Evolutionary conservation across 2,797 vertebrate species (phyloP).

Genomic region (Parotocinclus haroldoi): DNA sequence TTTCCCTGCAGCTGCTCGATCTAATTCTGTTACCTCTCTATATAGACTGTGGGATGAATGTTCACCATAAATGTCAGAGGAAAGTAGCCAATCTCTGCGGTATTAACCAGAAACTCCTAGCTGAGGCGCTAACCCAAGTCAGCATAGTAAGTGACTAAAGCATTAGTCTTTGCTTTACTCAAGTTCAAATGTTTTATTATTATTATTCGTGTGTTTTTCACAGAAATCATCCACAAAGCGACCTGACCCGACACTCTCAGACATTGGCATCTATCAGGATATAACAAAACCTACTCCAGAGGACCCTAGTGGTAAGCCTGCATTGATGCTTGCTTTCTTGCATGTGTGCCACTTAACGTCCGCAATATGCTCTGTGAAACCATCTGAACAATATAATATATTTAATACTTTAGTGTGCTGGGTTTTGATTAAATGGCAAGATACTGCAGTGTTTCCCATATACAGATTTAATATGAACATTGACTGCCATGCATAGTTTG

Average conservation of each 20-base stretch:
- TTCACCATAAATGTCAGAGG: slow-evolving; percentile 86
- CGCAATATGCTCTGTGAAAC: too few relatives aligned
- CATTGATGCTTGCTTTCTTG: slow-evolving; percentile 14
- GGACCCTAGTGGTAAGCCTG: slow-evolving; percentile 62
- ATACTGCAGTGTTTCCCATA: too few relatives aligned
- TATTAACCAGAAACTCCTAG: slow-evolving; percentile 96
- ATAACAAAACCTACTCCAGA: slow-evolving; percentile 61
- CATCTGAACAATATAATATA: too few relatives aligned
- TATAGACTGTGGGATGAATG: slow-evolving; percentile 90
- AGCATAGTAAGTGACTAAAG: slow-evolving; percentile 71
- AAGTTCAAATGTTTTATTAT: too few relatives aligned
- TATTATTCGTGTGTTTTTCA: background rate
- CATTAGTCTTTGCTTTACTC: too few relatives aligned
- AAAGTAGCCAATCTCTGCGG: slow-evolving; percentile 97
- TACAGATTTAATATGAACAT: too few relatives aligned
- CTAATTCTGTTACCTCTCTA: slow-evolving; percentile 9
- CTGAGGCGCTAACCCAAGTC: slow-evolving; percentile 90
- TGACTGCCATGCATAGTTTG: too few relatives aligned
- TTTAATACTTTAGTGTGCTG: too few relatives aligned
- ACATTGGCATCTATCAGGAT: slow-evolving; percentile 87
- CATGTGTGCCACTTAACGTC: too few relatives aligned
- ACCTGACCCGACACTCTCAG: slow-evolving; percentile 62
- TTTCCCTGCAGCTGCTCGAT: too few relatives aligned
- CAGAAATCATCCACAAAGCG: slow-evolving; percentile 79
- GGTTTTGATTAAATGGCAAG: too few relatives aligned